Evolutionary conservation across 2,888 invertebrate genomes (phyloP), one percentile per base, ranked within the genome.

Genomic region (Pammene aurita): DNA sequence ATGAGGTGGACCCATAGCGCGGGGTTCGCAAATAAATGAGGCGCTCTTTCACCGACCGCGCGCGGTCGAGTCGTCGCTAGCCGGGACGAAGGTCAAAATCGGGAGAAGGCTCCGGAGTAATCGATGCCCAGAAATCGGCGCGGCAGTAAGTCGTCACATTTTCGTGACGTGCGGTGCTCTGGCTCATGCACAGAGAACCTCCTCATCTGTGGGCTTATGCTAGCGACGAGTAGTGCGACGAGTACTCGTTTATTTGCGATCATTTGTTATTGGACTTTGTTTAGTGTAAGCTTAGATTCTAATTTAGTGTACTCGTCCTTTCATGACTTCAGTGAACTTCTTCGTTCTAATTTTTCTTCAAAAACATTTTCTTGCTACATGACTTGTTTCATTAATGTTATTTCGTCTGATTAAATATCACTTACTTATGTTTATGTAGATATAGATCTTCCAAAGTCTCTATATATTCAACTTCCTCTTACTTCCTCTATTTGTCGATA

Each of bases 1-100:
- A 98, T 86, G 98, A 98, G 89, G 91, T 96, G 85, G 97, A 96
- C 85, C 94, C 94, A 89, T 94, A 94, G 94, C 94, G 93, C 84
- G 94, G 93, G 88, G 93, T 92, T 87, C 92, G 91, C 92, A 92
- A 92, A 84, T 93, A 92, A 84, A 88, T 85, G 89, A 89, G 91
- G 84, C 78, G 81, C 87, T 90, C 92, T 71, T 87, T 91, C 86
- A 87, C 86, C 80, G 90, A 89, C 88, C 91, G 90, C 71, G 80
- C 84, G 72, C 80, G 90, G 89, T 90, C 89, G 80, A 80, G 77
- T 78, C 90, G 91, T 83, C 91, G 89, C 84, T 90, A 90, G 82
- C 73, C 73, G 72, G 26, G 72, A 71, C 73, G 71, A 71, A 63
- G 71, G 38, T 48, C 46, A 65, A 72, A 26, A 70, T 42, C 44